Conservation (phyloP, 2,797 vertebrate species). For the Coregonus sp. region DNA sequence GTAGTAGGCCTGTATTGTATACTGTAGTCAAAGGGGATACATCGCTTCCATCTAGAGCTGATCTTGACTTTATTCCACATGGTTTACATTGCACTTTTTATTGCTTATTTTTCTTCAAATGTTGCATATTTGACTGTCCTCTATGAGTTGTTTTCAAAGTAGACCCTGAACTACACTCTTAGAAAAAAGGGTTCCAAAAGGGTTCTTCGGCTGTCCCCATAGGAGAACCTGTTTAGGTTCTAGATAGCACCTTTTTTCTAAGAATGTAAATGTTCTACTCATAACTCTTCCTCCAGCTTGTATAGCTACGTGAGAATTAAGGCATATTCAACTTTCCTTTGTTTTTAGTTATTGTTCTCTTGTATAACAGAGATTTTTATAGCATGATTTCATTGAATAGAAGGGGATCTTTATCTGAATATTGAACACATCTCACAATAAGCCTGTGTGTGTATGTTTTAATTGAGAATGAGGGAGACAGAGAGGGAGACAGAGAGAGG, state of each 20-base stretch:
- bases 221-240: too few species aligned
- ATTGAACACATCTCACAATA: conserved; percentile 63
- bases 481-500: not conserved
- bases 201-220: too few species aligned
- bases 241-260: too few species aligned
- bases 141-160: too few species aligned
- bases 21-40: not conserved
- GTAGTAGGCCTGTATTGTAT: not conserved
- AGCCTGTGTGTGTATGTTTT: conserved; percentile 11
- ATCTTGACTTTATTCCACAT: not conserved
- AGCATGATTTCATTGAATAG: conserved; percentile 51
- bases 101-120: not conserved
- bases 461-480: not conserved
- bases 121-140: not conserved
- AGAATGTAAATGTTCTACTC: not conserved
- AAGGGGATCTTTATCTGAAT: conserved; percentile 49
- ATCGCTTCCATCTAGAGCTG: too few species aligned
- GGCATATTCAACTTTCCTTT: conserved; percentile 17
- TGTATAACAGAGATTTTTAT: conserved; percentile 31
- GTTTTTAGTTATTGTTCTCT: conserved; percentile 24
- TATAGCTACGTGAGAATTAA: conserved; percentile 48
- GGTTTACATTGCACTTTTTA: not conserved
- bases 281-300: not conserved
- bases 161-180: too few species aligned
- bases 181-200: too few species aligned